These are phyloP conservation scores for Picus viridis DNA, from an alignment of 2,797 vertebrate genomes.

Conservation along the genomic window DNA sequence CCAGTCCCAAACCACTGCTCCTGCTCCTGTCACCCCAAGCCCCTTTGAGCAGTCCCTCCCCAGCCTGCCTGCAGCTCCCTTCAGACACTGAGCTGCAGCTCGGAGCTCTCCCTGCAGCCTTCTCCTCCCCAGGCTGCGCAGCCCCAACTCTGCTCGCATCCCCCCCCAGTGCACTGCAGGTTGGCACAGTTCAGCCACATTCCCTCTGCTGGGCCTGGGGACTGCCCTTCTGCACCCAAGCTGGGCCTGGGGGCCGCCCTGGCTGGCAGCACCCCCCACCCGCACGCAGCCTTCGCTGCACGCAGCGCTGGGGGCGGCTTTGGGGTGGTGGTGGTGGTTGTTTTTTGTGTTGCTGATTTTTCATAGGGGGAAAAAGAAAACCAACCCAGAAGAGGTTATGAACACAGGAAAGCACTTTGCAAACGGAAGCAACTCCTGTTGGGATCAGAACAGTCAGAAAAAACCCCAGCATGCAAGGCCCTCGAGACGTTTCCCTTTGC, in stretches of 20 bases:
- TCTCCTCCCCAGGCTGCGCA: too few species aligned
- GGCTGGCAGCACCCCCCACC: background rate
- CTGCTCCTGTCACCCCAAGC: too few species aligned
- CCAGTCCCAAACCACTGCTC: too few species aligned
- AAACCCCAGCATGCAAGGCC: slow-evolving; percentile 90
- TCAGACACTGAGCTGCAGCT: too few species aligned
- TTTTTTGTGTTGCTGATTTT: too few species aligned
- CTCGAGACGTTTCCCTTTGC: slow-evolving; percentile 81
- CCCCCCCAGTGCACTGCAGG: background rate
- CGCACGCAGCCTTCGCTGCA: slow-evolving; percentile 94
- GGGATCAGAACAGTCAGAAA: slow-evolving; percentile 88
- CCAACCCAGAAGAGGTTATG: background rate
- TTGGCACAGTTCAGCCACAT: accelerated
- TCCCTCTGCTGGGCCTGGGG: accelerated
- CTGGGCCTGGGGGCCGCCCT: background rate
- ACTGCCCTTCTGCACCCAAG: background rate
- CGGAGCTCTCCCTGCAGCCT: too few species aligned
- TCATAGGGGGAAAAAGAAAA: too few species aligned
- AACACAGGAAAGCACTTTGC: slow-evolving; percentile 98
- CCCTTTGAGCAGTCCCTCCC: too few species aligned
- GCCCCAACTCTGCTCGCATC: too few species aligned
- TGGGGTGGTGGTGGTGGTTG: slow-evolving; percentile 46
- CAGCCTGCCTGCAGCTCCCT: too few species aligned
- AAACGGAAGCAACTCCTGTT: slow-evolving; percentile 92
- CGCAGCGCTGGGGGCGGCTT: slow-evolving; percentile 86